Percentiles rank a stretch among this genome's conserved stretches.
These are phyloP conservation scores for Rhingia rostrata DNA, from an alignment of 2,888 invertebrate genomes.

Conservation along the genomic window DNA sequence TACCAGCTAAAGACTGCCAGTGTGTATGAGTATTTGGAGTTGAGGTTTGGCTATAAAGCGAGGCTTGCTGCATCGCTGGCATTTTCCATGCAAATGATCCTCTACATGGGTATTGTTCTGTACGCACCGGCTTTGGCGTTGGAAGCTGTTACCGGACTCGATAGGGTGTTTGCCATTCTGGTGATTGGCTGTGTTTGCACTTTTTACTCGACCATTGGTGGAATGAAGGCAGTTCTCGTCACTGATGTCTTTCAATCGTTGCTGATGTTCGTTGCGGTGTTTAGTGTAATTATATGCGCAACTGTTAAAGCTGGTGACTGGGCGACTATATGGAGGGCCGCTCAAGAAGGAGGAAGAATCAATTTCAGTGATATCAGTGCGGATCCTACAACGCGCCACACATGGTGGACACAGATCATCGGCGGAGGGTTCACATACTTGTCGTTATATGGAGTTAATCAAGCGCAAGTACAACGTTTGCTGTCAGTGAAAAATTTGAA, in stretches of 20 bases:
- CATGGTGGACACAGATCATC: conserved; percentile 91
- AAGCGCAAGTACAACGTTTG: conserved; percentile 91
- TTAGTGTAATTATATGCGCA: conserved; percentile 90
- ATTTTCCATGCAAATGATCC: conserved; percentile 94
- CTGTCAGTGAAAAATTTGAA: conserved; percentile 88
- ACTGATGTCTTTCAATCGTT: conserved; percentile 93
- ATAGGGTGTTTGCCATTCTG: conserved; percentile 88
- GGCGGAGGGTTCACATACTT: conserved; percentile 92
- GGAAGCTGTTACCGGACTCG: conserved; percentile 92
- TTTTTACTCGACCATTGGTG: conserved; percentile 93
- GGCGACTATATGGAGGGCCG: conserved; percentile 88
- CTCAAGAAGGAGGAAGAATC: conserved; percentile 88
- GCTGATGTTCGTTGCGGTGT: conserved; percentile 93
- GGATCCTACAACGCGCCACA: conserved; percentile 92
- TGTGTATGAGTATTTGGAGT: conserved; percentile 96
- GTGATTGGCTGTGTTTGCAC: conserved; percentile 88
- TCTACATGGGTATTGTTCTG: conserved; percentile 95
- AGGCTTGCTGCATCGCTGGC: conserved; percentile 91
- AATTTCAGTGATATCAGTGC: conserved; percentile 88
- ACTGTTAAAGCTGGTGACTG: conserved; percentile 88
- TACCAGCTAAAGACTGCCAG: conserved; percentile 92
- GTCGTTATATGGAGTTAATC: conserved; percentile 93
- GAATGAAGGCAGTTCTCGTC: conserved; percentile 95
- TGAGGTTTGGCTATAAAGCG: conserved; percentile 90
- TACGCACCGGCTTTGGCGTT: conserved; percentile 96